A percentile compares a stretch with the other conserved stretches of the same genome.
These are phyloP conservation scores for Vesta saturnalis DNA, from an alignment of 2,888 invertebrate genomes.

Conservation along the genomic window DNA sequence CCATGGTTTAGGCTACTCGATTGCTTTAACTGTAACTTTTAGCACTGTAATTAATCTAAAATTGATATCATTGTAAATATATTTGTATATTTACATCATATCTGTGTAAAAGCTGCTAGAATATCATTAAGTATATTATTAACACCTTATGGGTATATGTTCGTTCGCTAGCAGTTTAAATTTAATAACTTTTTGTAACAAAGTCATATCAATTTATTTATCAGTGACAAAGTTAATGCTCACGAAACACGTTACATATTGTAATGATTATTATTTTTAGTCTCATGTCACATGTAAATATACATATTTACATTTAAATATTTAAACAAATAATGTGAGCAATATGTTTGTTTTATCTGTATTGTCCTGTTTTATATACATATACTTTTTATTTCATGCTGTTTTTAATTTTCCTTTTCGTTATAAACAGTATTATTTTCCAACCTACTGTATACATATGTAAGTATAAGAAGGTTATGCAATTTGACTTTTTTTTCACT, in stretches of 20 bases:
- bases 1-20: slow-evolving; percentile 22
- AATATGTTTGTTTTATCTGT: slow-evolving; percentile 42
- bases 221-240: slow-evolving; percentile 55
- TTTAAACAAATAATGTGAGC: slow-evolving; percentile 48
- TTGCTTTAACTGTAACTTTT: background rate
- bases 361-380: slow-evolving; percentile 36
- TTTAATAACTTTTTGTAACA: slow-evolving; percentile 56
- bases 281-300: slow-evolving; percentile 52
- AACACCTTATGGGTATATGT: slow-evolving; percentile 22
- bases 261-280: slow-evolving; percentile 47
- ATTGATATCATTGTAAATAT: slow-evolving; percentile 44
- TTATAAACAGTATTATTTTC: no score
- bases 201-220: slow-evolving; percentile 63
- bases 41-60: slow-evolving; percentile 8
- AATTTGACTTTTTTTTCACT: no score
- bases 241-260: slow-evolving; percentile 49
- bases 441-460: no score
- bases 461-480: no score
- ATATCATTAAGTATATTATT: slow-evolving; percentile 40
- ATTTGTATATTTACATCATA: slow-evolving; percentile 54
- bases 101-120: slow-evolving; percentile 53
- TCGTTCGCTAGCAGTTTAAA: slow-evolving; percentile 44
- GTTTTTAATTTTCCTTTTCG: background rate
- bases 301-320: slow-evolving; percentile 49
- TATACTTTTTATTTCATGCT: slow-evolving; percentile 23